These are phyloP conservation scores for Isoperla grammatica DNA, from an alignment of 2,888 invertebrate genomes.

Conservation along the genomic window DNA sequence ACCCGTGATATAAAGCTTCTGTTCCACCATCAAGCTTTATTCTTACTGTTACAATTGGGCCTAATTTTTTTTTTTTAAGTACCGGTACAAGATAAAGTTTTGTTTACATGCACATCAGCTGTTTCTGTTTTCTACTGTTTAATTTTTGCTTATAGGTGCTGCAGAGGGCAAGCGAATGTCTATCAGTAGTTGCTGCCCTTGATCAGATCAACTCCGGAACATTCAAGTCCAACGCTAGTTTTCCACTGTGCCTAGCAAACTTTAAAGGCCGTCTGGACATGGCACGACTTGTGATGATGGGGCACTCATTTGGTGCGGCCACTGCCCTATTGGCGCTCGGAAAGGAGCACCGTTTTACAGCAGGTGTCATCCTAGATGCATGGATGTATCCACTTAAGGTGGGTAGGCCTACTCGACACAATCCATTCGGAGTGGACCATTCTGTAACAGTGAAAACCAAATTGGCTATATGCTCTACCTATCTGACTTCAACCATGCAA, in stretches of 20 bases:
- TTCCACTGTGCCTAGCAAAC: background rate
- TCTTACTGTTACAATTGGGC: too few species aligned
- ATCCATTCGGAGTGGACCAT: too few species aligned
- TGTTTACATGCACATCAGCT: too few species aligned
- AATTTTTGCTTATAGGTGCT: constrained; percentile 43
- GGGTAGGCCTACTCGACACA: too few species aligned
- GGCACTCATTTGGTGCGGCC: constrained; percentile 63
- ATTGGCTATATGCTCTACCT: too few species aligned
- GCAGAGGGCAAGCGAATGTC: constrained; percentile 48
- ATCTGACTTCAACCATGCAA: too few species aligned
- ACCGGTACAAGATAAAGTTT: too few species aligned
- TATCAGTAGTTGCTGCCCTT: constrained; percentile 47
- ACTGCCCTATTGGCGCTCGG: constrained; percentile 52
- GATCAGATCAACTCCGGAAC: constrained; percentile 47
- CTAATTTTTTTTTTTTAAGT: too few species aligned
- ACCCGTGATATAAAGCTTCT: too few species aligned
- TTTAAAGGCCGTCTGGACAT: constrained; percentile 46
- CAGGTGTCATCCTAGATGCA: constrained; percentile 51
- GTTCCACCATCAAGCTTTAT: too few species aligned
- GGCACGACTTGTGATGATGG: constrained; percentile 48
- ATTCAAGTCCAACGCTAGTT: constrained; percentile 21
- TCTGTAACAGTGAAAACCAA: too few species aligned
- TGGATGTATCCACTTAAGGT: constrained; percentile 56
- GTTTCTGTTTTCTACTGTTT: too few species aligned
- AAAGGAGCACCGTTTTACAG: constrained; percentile 45